Conservation (phyloP, 1,140 invertebrate species). For the Brachionus rubens region DNA sequence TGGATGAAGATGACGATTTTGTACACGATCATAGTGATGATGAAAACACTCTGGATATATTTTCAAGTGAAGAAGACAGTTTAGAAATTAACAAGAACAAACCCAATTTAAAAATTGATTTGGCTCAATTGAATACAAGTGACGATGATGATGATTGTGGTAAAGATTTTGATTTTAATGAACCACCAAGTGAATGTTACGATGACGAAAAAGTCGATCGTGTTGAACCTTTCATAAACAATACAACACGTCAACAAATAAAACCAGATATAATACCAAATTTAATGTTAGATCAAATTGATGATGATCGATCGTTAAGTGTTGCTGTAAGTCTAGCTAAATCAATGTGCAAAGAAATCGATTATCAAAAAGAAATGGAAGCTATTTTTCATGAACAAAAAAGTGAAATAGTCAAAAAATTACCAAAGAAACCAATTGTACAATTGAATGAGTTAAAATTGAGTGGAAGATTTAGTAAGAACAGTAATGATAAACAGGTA, state of each 20-base stretch:
- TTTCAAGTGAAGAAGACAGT: neutral
- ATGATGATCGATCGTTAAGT: conserved; percentile 20
- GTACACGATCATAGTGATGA: conserved; percentile 24
- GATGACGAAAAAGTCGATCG: neutral
- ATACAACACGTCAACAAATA: neutral
- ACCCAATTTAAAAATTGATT: conserved; percentile 35
- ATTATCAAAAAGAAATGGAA: conserved; percentile 44
- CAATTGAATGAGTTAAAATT: neutral
- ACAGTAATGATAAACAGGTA: conserved; percentile 1
- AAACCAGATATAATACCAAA: conserved; percentile 37
- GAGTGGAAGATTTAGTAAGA: too few species aligned
- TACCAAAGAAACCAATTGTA: neutral
- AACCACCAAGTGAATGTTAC: neutral
- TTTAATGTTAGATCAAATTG: conserved; percentile 22
- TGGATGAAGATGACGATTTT: neutral
- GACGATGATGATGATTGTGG: conserved; percentile 8
- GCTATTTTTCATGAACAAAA: neutral
- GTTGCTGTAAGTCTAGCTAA: conserved; percentile 34
- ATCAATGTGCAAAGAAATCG: conserved; percentile 36
- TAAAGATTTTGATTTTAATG: neutral
- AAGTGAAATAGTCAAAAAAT: neutral
- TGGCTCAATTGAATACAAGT: conserved; percentile 14
- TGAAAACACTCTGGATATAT: conserved; percentile 14
- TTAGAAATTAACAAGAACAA: neutral
- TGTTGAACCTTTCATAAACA: neutral